Percentiles rank a stretch among this genome's conserved stretches.
These are phyloP conservation scores for Eupeodes luniger DNA, from an alignment of 2,888 invertebrate species.

Conservation along the genomic window DNA sequence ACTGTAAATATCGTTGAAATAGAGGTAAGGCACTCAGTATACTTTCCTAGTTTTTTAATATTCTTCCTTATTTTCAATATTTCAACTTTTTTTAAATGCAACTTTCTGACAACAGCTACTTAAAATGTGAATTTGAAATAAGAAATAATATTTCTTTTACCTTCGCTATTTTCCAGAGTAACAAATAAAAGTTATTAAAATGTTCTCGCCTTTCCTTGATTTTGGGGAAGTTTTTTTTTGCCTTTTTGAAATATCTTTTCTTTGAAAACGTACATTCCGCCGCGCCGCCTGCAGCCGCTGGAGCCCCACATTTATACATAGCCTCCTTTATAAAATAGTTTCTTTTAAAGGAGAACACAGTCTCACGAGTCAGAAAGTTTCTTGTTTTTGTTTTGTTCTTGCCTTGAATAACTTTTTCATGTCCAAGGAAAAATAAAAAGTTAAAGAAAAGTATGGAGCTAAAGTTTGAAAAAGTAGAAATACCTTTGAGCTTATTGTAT, in stretches of 20 bases:
- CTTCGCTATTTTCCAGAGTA: background rate
- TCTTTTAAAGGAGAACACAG: background rate
- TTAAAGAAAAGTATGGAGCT: background rate
- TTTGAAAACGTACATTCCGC: background rate
- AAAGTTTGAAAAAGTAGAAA: background rate
- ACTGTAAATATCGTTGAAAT: too few species aligned
- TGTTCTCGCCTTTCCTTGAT: slow-evolving; percentile 7
- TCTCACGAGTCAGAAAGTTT: background rate
- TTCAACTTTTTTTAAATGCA: background rate
- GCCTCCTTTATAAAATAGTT: too few species aligned
- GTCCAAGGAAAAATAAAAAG: background rate
- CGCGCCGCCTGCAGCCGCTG: too few species aligned
- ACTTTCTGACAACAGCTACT: slow-evolving; percentile 6
- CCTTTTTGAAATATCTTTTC: background rate
- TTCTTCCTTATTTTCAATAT: too few species aligned
- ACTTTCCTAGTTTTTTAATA: too few species aligned
- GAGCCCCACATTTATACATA: background rate
- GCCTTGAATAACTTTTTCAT: background rate
- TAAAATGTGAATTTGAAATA: background rate
- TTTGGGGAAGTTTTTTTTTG: background rate
- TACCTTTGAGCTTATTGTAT: slow-evolving; percentile 8
- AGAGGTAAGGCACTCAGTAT: too few species aligned
- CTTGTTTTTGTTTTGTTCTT: background rate
- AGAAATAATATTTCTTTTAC: background rate
- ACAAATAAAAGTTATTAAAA: slow-evolving; percentile 4